phyloP scores from a whole-genome alignment of 2,113 vertebrate species.

The Hyaena hyaena region DNA sequence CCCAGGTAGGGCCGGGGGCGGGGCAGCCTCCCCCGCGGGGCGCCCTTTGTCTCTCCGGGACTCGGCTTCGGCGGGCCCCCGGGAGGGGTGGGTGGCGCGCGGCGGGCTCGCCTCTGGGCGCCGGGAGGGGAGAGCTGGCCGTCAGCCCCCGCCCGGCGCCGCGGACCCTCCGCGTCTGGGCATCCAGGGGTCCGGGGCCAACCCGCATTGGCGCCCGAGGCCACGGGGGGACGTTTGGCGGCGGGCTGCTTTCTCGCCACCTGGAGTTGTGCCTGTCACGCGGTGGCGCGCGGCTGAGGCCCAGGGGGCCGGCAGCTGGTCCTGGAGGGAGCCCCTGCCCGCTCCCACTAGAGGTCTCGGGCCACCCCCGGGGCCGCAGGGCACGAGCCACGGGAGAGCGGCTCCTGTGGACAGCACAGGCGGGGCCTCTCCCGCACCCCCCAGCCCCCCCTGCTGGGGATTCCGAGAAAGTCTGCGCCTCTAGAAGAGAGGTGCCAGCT shows the following conservation, averaged over 20 bases:
- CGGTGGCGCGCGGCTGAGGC: background rate
- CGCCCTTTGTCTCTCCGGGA: conserved; percentile 43
- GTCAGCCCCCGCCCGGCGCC: too few relatives aligned
- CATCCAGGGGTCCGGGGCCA: background rate
- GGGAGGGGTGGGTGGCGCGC: background rate
- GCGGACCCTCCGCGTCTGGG: background rate
- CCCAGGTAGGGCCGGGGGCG: conserved; percentile 76
- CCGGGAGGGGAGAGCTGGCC: background rate
- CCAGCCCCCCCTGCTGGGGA: background rate
- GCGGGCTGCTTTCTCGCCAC: conserved; percentile 15
- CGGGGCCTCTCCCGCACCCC: background rate
- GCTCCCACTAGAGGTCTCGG: background rate
- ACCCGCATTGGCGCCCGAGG: background rate
- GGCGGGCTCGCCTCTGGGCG: background rate
- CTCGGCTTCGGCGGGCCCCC: background rate
- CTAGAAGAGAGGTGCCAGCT: conserved; percentile 42
- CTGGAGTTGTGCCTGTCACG: background rate
- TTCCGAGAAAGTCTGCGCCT: conserved; percentile 64
- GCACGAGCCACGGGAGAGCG: background rate
- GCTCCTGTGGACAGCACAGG: background rate
- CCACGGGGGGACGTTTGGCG: background rate
- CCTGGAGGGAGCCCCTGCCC: background rate
- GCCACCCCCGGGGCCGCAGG: background rate
- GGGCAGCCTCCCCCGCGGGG: background rate
- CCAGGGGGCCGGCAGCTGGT: background rate